These are phyloP conservation scores for Jordanella pulchra DNA, from an alignment of 2,797 vertebrate species.

Conservation along the genomic window DNA sequence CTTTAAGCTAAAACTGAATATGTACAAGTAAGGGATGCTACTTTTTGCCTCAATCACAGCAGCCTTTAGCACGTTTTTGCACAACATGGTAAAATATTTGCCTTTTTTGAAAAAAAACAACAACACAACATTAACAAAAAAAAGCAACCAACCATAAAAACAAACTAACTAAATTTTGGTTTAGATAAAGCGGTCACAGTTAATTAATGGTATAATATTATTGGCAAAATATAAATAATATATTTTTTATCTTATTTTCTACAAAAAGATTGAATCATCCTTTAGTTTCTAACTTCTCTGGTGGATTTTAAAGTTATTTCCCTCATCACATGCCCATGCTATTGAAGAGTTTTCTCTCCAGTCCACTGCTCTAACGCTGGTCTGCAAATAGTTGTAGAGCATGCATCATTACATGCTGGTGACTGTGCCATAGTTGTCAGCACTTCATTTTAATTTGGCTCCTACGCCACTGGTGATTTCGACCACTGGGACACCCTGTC, in stretches of 20 bases:
- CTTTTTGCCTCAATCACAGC: no score
- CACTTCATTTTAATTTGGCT: conserved; percentile 76
- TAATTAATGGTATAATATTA: background rate
- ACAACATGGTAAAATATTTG: no score
- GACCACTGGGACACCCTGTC: conserved; percentile 75
- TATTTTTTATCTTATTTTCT: background rate
- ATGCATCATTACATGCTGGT: conserved; percentile 61
- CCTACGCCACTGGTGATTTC: conserved; percentile 61
- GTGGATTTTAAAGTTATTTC: conserved; percentile 7
- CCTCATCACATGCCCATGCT: conserved; percentile 32
- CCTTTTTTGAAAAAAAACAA: no score
- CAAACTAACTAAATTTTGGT: no score
- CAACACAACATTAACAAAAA: no score
- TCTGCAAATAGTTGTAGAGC: conserved; percentile 59
- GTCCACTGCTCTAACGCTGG: conserved; percentile 34
- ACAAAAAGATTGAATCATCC: background rate
- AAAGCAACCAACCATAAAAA: no score
- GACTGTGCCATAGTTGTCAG: conserved; percentile 73
- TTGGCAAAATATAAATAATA: no score
- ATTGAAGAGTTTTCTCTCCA: conserved; percentile 39
- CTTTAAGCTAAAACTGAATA: no score
- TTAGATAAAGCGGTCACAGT: no score
- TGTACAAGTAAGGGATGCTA: no score
- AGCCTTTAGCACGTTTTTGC: no score
- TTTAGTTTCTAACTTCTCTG: conserved; percentile 8